phyloP scores from a whole-genome alignment of 2,113 vertebrate species.

The Otocyon megalotis region DNA sequence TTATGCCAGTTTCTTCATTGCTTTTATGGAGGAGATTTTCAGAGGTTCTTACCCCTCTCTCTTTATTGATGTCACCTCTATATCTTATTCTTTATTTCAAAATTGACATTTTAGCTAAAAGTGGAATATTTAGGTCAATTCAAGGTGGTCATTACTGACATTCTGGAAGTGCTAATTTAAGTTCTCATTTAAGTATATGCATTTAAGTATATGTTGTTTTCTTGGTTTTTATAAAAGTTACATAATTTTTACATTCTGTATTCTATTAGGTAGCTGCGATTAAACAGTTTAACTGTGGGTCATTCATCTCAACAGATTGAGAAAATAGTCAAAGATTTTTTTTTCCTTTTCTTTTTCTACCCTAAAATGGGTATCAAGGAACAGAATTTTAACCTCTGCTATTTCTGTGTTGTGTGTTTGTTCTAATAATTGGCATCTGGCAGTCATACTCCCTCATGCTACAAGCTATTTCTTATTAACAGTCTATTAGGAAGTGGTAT shows the following conservation, averaged over 20 bases:
- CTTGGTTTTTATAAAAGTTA: conserved; percentile 1
- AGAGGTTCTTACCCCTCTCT: neutral
- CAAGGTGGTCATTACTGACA: neutral
- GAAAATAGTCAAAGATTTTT: neutral
- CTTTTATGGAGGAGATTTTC: neutral
- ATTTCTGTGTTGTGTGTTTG: neutral
- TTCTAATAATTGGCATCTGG: neutral
- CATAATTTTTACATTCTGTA: neutral
- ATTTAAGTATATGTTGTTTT: neutral
- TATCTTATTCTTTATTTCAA: neutral
- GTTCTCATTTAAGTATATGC: neutral
- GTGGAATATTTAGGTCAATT: neutral
- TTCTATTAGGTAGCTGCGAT: neutral
- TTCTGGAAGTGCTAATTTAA: neutral
- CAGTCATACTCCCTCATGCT: neutral
- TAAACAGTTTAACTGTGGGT: neutral
- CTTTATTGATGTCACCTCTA: neutral
- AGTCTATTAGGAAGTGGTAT: neutral
- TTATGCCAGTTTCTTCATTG: neutral
- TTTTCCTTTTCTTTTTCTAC: too few species aligned
- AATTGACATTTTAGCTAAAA: neutral
- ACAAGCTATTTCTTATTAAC: neutral
- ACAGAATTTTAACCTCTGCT: neutral
- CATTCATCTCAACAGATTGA: neutral
- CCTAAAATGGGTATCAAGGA: neutral